Evolutionary conservation across 2,113 vertebrate species (phyloP), one percentile per base, ranked within the genome.

Genomic region (Pontoporia blainvillei): DNA sequence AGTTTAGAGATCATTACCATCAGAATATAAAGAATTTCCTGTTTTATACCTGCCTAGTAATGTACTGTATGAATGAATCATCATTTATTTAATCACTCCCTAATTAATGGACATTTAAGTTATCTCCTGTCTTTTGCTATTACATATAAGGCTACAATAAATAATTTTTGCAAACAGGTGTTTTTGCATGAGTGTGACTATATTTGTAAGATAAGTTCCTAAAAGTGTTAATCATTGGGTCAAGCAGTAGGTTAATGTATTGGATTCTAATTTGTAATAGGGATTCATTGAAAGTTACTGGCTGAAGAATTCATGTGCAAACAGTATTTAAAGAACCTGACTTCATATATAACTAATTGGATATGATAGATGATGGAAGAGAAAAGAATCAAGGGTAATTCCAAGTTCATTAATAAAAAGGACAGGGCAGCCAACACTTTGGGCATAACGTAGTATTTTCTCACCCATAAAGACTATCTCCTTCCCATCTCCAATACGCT

Each of bases 331-430:
- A 81, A 81, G 92, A 93, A 95, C 34, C 3, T 91, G 31, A 41
- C 27, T 84, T 72, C 11, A 36, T 78, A 34, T 64, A 9, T 92
- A 87, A 75, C 54, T 93, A 95, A 79, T 41, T 91, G 91, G 62
- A 75, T 57, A 78, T 34, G 23, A 54, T 4, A 91, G 54, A 61
- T 89, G 31, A 86, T 57, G 6, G 44, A 95, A 88, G 39, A 84
- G 36, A 12, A 84, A 90, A 57, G 29, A 90, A 8, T 57, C 27
- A 76, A 76, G 57, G 49, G 44, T 90, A 90, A 89, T 3, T 39
- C 41, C 39, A 94, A 90, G 34, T 86, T 79, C 69, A 93, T 67
- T 90, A 86, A 86, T 83, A 72, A 93, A 89, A 91, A 59, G 27
- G 64, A 81, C 17, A 8, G 64, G 29, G 69, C 17, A 62, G 18